These are phyloP conservation scores for Phodopus roborovskii DNA, from an alignment of 2,113 vertebrate genomes.

Conservation along the genomic window DNA sequence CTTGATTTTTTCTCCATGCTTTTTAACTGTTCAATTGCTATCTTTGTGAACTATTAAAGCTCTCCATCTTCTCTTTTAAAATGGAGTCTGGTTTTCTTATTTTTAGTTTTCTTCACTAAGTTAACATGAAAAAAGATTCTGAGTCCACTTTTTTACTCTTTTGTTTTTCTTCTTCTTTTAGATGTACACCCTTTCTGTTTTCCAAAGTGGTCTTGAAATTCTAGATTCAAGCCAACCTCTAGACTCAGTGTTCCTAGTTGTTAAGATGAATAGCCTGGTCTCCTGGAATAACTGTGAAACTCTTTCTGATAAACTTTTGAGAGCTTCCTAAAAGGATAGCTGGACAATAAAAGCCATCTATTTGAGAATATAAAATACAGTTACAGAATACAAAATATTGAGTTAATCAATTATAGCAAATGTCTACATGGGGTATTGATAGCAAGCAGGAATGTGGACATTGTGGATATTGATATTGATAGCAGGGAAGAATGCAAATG, in stretches of 20 bases:
- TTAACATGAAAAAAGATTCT: background rate
- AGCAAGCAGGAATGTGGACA: background rate
- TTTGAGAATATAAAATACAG: slow-evolving; percentile 24
- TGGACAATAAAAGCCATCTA: slow-evolving; percentile 16
- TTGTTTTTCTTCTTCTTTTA: background rate
- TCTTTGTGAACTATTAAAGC: background rate
- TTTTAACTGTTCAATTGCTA: background rate
- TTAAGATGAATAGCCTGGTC: background rate
- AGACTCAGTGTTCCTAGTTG: background rate
- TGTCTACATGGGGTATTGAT: background rate
- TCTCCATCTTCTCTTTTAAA: background rate
- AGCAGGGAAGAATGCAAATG: background rate
- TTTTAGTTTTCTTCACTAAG: background rate
- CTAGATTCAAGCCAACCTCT: background rate
- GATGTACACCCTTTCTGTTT: background rate
- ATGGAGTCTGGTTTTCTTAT: background rate
- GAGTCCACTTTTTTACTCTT: background rate
- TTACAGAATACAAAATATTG: background rate
- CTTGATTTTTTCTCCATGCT: background rate
- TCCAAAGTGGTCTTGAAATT: background rate
- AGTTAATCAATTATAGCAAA: background rate
- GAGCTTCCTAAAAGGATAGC: background rate
- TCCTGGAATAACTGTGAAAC: background rate
- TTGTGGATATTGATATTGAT: background rate
- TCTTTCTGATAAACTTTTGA: background rate